phyloP scores from a whole-genome alignment of 2,113 vertebrate genomes.

The Oreochromis aureus region DNA sequence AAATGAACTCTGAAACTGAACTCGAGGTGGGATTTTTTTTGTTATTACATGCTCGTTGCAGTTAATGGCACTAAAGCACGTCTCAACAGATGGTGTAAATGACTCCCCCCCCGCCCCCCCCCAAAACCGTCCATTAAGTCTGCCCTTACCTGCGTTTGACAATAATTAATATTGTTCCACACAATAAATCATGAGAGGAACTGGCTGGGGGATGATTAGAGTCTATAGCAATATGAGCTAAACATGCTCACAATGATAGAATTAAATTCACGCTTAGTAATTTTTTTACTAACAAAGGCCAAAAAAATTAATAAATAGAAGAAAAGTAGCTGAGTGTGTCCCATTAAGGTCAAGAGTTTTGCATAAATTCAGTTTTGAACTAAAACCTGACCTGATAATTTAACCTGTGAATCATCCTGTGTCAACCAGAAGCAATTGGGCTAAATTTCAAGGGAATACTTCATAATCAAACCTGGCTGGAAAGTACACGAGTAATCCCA shows the following conservation, averaged over 20 bases:
- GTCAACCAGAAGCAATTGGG: neutral
- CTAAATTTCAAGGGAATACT: fast-evolving
- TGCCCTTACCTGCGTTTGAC: neutral
- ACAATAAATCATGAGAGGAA: neutral
- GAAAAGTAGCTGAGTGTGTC: neutral
- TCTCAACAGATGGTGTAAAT: neutral
- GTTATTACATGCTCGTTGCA: neutral
- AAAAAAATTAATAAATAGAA: neutral
- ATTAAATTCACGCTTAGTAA: neutral
- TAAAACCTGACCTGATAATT: neutral
- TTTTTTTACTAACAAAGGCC: neutral
- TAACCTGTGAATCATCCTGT: neutral
- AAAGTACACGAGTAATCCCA: neutral
- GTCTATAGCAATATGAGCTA: neutral
- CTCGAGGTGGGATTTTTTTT: neutral
- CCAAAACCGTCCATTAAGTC: neutral
- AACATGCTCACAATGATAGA: neutral
- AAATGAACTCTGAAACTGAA: neutral
- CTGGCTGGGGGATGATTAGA: neutral
- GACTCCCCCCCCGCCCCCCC: fast-evolving
- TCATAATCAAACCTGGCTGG: neutral
- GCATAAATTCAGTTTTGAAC: neutral
- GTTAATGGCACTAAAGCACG: neutral
- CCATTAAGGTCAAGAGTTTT: neutral
- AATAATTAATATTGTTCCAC: neutral